These are phyloP conservation scores for Nannoperca australis DNA, from an alignment of 2,797 vertebrate species.

Conservation along the genomic window DNA sequence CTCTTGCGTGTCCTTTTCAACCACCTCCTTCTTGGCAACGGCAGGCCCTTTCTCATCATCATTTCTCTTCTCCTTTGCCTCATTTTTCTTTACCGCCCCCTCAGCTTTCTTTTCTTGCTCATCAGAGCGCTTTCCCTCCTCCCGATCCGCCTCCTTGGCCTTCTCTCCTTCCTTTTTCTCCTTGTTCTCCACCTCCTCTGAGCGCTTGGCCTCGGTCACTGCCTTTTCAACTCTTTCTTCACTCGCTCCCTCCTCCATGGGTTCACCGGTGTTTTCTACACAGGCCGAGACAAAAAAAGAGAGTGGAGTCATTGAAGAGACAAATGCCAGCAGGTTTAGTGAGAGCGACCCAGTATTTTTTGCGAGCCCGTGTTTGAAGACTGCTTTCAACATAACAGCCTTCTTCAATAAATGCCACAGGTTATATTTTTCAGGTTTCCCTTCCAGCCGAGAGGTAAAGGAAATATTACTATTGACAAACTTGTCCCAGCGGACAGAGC, in stretches of 20 bases:
- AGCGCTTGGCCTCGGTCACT: constrained; percentile 47
- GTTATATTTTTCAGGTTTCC: constrained; percentile 63
- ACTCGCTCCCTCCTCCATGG: constrained; percentile 75
- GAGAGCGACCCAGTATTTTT: constrained; percentile 43
- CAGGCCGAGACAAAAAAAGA: constrained; percentile 51
- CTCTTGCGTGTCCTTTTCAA: constrained; percentile 58
- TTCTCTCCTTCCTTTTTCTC: constrained; percentile 41
- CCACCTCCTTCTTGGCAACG: constrained; percentile 40
- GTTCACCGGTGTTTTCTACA: constrained; percentile 62
- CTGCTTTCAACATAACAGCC: constrained; percentile 45
- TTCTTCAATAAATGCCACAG: constrained; percentile 53
- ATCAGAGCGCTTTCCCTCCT: constrained; percentile 42
- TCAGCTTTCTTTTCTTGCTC: constrained; percentile 57
- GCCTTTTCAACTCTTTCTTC: constrained; percentile 64
- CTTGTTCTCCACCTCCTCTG: constrained; percentile 48
- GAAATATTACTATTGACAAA: constrained; percentile 63
- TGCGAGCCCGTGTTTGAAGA: constrained; percentile 54
- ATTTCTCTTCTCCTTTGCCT: constrained; percentile 48
- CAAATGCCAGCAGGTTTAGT: constrained; percentile 67
- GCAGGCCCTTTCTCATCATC: constrained; percentile 60
- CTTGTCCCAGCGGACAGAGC: constrained; percentile 32
- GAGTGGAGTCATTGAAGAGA: constrained; percentile 61
- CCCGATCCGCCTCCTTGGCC: constrained; percentile 44
- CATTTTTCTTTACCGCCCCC: constrained; percentile 59
- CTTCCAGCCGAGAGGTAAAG: constrained; percentile 38